Evolutionary conservation across 1,140 invertebrate genomes (phyloP), one percentile per base, ranked within the genome.

Genomic region (Neodiprion virginianus): DNA sequence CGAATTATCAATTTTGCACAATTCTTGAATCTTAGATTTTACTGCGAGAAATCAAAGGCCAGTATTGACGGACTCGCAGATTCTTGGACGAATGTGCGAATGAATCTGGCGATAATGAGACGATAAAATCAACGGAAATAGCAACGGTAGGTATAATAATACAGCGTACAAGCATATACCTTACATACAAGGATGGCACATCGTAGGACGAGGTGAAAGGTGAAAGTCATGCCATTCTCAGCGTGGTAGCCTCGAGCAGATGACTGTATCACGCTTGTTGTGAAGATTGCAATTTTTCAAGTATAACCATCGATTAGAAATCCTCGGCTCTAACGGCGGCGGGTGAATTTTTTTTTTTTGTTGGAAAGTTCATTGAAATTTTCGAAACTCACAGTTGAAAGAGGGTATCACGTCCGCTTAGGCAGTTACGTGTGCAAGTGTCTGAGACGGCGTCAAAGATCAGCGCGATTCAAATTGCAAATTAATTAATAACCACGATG

Each of bases 191-290:
- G 77, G 69, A 77, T 68, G 75, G 83, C 83, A 77, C 84, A 82
- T 79, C 84, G 81, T 78, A 79, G 71, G 73, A 48, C 73, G 79
- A 88, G 85, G 87, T 83, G 86, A 88, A 88, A 88, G 86, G 86
- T 88, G 87, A 88, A 88, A 88, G 86, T 86, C 79, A 80, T 77
- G 69, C 69, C 40, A 17, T 73, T 69, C 65, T 66, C 74, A 67
- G 65, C 69, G 78, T 77, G 40, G 21, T 47, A 71, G 80, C 4
- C 8, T 81, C 78, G 72, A 72, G 80, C 76, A 81, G 82, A 73
- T 79, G 28, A 40, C 28, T 40, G 28, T 40, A 40, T 40, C 53
- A 61, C n/a, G 53, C 11, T 61, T 8, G 11, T 61, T 61, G n/a
- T 61, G 53, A 17, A 61, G 53, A 61, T 61, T 61, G 53, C 53